Percentiles rank a stretch among this genome's conserved stretches.
Conservation (phyloP, 2,113 vertebrate species). For the Oreamnos americanus region DNA sequence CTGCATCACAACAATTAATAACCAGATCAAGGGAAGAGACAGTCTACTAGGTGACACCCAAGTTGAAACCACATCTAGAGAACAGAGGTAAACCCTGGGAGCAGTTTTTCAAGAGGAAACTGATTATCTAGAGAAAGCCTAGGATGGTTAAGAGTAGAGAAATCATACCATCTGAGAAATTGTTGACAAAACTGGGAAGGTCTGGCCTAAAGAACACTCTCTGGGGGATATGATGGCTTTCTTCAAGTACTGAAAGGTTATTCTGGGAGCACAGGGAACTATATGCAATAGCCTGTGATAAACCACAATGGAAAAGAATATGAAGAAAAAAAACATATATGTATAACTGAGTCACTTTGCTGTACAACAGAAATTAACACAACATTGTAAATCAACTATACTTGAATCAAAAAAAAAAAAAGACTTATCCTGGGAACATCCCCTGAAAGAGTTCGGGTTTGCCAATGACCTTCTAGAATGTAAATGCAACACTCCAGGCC, state of each 20-base stretch:
- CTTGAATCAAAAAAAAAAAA: neutral
- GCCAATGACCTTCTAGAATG: neutral
- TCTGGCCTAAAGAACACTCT: neutral
- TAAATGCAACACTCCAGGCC: neutral
- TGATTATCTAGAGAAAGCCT: neutral
- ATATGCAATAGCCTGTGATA: neutral
- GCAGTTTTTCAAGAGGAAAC: constrained; percentile 19
- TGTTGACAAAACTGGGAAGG: neutral
- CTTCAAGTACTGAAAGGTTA: neutral
- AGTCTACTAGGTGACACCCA: neutral
- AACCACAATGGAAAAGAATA: neutral
- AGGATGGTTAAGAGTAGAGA: neutral
- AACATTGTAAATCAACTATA: neutral
- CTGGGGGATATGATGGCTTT: neutral
- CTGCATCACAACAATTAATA: constrained; percentile 25
- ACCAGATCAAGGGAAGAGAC: neutral
- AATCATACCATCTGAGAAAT: neutral
- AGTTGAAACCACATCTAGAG: constrained; percentile 9
- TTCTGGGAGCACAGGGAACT: neutral
- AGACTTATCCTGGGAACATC: neutral
- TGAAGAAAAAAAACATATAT: neutral
- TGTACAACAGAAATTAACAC: neutral
- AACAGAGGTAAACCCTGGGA: neutral
- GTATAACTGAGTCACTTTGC: neutral
- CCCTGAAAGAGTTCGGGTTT: neutral